Evolutionary conservation across 37 sponge, comb jelly and placozoan genomes (phyloP), one percentile per base, ranked within the genome.

Genomic region (Amphimedon queenslandica): DNA sequence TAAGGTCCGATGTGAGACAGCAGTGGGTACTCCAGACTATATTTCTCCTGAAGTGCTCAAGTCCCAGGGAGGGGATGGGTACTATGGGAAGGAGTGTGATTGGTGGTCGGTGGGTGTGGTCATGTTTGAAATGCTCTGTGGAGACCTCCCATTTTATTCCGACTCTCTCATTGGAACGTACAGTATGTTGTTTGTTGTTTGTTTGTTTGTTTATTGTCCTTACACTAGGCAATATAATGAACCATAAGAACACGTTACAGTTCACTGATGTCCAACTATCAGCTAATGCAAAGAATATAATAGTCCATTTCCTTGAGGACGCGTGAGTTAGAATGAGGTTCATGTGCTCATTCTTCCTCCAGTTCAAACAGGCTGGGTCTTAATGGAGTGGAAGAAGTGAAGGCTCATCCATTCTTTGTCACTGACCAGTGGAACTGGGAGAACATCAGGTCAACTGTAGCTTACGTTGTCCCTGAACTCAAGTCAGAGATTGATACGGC

Each of bases 51-150:
- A 98, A 92, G 94, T 96, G 36, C 79, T 93, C 34, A 82, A 85
- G 72, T 90, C 91, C 25, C 97, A 93, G 56, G 94, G 94, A 29
- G 91, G 94, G 11, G 74, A 90, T 10, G 99, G 95, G 2, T 80
- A 80, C 72, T 98, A 98, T 53, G 99, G 99, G 13, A 39, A 70
- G 20, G 99, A 98, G 78, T 98, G 99, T 80, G 99, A 98, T 78
- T 98, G 95, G 95, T 98, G 99, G 99, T 94, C 96, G 38, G 90
- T 98, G 67, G 99, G 99, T 32, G 87, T 98, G 67, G 84, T 91
- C 64, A 81, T 94, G 69, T 98, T 86, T 77, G 99, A 98, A 79
- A 94, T 98, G 88, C 69, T 92, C 51, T 72, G 80, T 0, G 95
- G 93, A 37, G 99, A 98, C 67, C 91, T 92, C n/a, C 99, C 99